phyloP scores from a whole-genome alignment of 2,888 invertebrate genomes.

The Thyatira batis region DNA sequence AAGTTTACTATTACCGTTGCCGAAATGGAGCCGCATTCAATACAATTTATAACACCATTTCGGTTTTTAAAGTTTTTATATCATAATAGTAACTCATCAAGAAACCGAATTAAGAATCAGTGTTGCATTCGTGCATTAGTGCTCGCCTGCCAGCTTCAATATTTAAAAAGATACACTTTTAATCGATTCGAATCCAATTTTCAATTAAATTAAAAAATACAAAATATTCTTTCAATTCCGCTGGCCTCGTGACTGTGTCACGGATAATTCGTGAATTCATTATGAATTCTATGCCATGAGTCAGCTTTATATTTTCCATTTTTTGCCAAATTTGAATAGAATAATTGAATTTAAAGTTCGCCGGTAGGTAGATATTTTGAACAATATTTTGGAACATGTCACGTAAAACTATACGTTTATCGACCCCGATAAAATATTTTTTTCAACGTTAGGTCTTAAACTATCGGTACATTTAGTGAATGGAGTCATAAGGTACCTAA shows the following conservation, averaged over 20 bases:
- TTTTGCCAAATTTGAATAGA: constrained; percentile 41
- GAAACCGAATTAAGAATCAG: too few species aligned
- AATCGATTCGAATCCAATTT: too few species aligned
- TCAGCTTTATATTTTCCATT: constrained; percentile 37
- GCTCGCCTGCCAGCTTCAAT: too few species aligned
- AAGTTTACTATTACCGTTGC: constrained; percentile 46
- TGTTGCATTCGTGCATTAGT: too few species aligned
- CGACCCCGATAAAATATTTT: constrained; percentile 10
- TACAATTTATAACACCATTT: constrained; percentile 35
- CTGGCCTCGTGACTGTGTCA: constrained; percentile 6
- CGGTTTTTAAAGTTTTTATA: too few species aligned
- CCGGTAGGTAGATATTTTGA: constrained; percentile 18
- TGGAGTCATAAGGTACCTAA: too few species aligned
- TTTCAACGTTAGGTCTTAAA: too few species aligned
- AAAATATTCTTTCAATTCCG: not conserved
- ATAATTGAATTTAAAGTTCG: constrained; percentile 37
- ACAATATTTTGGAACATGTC: constrained; percentile 18
- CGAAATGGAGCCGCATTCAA: constrained; percentile 42
- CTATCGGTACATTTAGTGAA: too few species aligned
- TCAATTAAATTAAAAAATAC: not conserved
- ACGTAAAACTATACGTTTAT: constrained; percentile 17
- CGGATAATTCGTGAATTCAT: constrained; percentile 25
- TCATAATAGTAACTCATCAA: too few species aligned
- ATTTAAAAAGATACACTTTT: too few species aligned
- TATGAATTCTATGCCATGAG: constrained; percentile 36